These are phyloP conservation scores for Reticulitermes lucifugus DNA, from an alignment of 2,888 invertebrate genomes.

Conservation along the genomic window DNA sequence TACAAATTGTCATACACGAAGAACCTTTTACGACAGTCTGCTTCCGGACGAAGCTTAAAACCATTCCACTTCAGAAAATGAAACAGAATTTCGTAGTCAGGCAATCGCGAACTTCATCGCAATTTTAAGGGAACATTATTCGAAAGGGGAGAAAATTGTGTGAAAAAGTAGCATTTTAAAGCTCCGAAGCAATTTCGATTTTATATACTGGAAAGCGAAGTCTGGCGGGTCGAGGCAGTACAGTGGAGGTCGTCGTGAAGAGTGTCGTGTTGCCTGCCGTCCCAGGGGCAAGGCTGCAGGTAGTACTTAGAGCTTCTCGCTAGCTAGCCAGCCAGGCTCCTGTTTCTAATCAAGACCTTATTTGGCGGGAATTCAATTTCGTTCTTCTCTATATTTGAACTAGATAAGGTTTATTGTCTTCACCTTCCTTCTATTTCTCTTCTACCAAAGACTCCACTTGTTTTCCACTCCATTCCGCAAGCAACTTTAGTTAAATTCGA, in stretches of 20 bases:
- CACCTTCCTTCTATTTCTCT: background rate
- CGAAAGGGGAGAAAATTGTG: no score
- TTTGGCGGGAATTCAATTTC: slow-evolving; percentile 49
- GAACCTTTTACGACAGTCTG: no score
- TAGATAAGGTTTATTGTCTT: slow-evolving; percentile 43
- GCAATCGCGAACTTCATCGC: no score
- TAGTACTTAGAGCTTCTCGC: background rate
- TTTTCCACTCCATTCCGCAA: slow-evolving; percentile 16
- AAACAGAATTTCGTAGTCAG: no score
- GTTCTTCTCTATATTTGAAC: slow-evolving; percentile 41
- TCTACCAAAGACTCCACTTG: background rate
- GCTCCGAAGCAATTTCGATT: no score
- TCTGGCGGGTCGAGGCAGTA: background rate
- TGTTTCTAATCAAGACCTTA: slow-evolving; percentile 48
- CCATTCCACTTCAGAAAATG: no score
- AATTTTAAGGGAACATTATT: no score
- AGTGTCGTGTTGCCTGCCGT: slow-evolving; percentile 19
- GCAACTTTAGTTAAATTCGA: slow-evolving; percentile 10
- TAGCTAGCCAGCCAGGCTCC: slow-evolving; percentile 32
- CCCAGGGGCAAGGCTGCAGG: slow-evolving; percentile 19
- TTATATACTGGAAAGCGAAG: no score
- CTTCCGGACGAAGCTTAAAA: no score
- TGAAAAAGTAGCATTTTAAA: no score
- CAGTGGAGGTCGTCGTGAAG: background rate
- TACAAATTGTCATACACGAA: no score